Conservation (phyloP, 2,113 vertebrate genomes). For the Bujurquina vittata region DNA sequence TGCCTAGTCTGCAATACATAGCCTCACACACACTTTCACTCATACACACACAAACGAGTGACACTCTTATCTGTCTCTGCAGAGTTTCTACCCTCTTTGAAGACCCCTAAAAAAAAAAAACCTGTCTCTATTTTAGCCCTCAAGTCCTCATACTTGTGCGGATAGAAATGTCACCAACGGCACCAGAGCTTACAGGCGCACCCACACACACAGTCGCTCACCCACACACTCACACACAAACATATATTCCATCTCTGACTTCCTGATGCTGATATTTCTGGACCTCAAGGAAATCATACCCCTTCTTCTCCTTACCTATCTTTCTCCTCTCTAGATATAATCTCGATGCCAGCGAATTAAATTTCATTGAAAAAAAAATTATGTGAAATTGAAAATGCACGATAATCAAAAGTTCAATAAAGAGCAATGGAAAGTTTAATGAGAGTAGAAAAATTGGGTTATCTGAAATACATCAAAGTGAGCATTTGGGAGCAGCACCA, state of each 20-base stretch:
- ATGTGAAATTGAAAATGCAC: constrained; percentile 64
- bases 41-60: constrained; percentile 28
- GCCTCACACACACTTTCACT: constrained; percentile 10
- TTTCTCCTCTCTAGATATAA: constrained; percentile 50
- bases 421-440: constrained; percentile 67
- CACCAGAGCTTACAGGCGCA: constrained; percentile 47
- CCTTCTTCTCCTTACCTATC: constrained; percentile 52
- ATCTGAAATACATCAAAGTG: constrained; percentile 64
- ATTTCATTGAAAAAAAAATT: constrained; percentile 59
- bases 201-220: background rate
- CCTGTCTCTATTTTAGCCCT: constrained; percentile 67
- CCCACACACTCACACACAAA: constrained; percentile 1
- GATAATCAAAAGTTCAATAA: constrained; percentile 70
- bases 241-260: constrained; percentile 30
- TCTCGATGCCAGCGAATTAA: constrained; percentile 44
- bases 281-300: constrained; percentile 60
- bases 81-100: constrained; percentile 67
- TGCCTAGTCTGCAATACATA: constrained; percentile 25
- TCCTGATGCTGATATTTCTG: constrained; percentile 54
- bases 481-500: constrained; percentile 41
- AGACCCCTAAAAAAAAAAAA: constrained; percentile 64
- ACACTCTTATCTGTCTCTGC: constrained; percentile 71
- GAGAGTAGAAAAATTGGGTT: constrained; percentile 59
- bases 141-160: constrained; percentile 56
- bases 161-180: constrained; percentile 65